A percentile compares a stretch with the other conserved stretches of the same genome.
Evolutionary conservation across 1,140 invertebrate species (phyloP).

Genomic region (Xylocopa sonorina): DNA sequence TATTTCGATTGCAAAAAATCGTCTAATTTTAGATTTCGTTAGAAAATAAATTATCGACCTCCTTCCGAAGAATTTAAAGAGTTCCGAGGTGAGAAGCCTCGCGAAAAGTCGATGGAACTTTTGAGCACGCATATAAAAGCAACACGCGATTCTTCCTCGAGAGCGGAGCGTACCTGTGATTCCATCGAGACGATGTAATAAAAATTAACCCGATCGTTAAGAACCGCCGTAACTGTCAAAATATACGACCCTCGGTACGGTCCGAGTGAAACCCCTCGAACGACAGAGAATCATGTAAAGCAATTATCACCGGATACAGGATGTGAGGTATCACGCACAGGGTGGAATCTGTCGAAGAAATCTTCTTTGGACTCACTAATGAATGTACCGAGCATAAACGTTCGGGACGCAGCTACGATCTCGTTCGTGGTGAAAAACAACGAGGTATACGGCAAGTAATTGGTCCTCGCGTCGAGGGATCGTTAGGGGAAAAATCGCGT

Average conservation of each 20-base stretch:
- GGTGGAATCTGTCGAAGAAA: background rate
- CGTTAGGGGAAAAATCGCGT: no score
- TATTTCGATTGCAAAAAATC: background rate
- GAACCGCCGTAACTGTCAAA: constrained; percentile 75
- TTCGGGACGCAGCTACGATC: background rate
- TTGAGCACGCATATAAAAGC: constrained; percentile 22
- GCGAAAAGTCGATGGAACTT: background rate
- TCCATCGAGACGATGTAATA: constrained; percentile 71
- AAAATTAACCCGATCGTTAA: constrained; percentile 80
- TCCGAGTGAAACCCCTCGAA: constrained; percentile 62
- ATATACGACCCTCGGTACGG: constrained; percentile 72
- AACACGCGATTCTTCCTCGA: constrained; percentile 37
- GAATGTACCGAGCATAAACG: constrained; percentile 7
- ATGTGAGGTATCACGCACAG: background rate
- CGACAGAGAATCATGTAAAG: constrained; percentile 35
- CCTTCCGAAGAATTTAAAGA: no score
- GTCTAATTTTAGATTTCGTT: no score
- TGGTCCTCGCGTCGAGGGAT: background rate
- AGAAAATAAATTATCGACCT: no score
- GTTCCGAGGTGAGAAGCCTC: background rate
- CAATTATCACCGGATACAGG: constrained; percentile 29
- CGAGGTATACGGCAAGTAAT: background rate
- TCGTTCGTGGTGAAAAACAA: background rate
- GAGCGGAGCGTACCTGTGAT: constrained; percentile 23
- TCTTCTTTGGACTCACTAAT: background rate